Conservation (phyloP, 2,888 invertebrate species). For the Aleiodes leptofemur region DNA sequence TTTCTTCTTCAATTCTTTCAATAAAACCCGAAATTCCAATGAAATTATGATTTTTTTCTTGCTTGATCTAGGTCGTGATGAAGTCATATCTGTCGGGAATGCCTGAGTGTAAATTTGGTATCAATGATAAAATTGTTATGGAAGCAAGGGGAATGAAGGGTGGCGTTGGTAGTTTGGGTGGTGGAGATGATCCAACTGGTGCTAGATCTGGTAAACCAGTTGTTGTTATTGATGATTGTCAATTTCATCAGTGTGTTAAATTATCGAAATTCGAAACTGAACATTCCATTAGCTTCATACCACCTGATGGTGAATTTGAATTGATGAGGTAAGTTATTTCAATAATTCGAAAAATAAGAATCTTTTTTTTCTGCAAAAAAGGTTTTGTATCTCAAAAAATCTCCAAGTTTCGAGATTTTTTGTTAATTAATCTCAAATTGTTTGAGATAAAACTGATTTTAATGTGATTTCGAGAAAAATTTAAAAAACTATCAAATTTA, state of each 20-base stretch:
- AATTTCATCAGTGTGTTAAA: constrained; percentile 99
- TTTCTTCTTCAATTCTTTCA: background rate
- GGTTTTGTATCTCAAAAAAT: too few species aligned
- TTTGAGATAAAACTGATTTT: too few species aligned
- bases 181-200: constrained; percentile 81
- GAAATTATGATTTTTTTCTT: constrained; percentile 75
- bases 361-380: too few species aligned
- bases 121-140: constrained; percentile 99
- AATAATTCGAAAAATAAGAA: background rate
- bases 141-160: constrained; percentile 91
- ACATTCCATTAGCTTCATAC: constrained; percentile 99
- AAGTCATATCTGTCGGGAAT: constrained; percentile 99
- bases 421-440: too few species aligned
- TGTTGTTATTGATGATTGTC: constrained; percentile 99
- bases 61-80: constrained; percentile 88
- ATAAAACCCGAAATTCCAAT: constrained; percentile 75
- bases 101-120: constrained; percentile 99
- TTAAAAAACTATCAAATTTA: too few species aligned
- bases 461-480: too few species aligned
- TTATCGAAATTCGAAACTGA: constrained; percentile 99
- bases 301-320: constrained; percentile 99
- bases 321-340: constrained; percentile 88
- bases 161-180: constrained; percentile 76
- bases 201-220: constrained; percentile 97
- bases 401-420: too few species aligned